Evolutionary conservation across 2,113 vertebrate species (phyloP), one percentile per base, ranked within the genome.

Genomic region (Corydoras maculifer): DNA sequence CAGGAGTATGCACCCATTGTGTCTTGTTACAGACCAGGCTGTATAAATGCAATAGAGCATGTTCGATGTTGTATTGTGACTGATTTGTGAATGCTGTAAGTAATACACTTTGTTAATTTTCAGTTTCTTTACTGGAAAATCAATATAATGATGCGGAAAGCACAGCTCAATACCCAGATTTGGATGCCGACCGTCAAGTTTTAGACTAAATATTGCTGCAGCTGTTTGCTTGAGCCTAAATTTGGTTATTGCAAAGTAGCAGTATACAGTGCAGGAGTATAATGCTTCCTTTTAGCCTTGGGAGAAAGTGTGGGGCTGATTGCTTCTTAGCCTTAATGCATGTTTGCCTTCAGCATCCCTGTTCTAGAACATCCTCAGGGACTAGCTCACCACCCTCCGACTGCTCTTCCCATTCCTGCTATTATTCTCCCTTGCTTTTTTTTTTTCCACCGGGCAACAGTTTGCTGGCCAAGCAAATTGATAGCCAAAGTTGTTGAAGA

Each of bases 401-500:
- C 69, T 72, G 58, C 74, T 68, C 67, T 69, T 48, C 75, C 67
- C 73, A 77, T 75, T 73, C 78, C 61, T 71, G 77, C 75, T 65
- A 62, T 77, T 73, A 68, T 68, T 84, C 85, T 85, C 87, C 85
- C 83, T 80, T 84, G 18, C 18, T 25, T 25, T 25, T 88, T 84
- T 88, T 90, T 84, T 43, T 43, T 43, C 35, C 35, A 62, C 84
- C 79, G 79, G 77, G 77, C 81, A 82, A 82, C 87, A 85, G 89
- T 84, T 89, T 91, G 89, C 89, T 91, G 91, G 91, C 89, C 91
- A 92, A 87, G 87, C 84, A 80, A 88, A 90, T 88, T 81, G 86
- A 86, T 90, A 87, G 87, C 86, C 87, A 88, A 88, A 91, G 90
- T 87, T 90, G 89, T 91, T 90, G 86, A 87, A 91, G 89, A 93